These are phyloP conservation scores for Rhadina sibilatrix DNA, from an alignment of 2,113 vertebrate genomes.

Conservation along the genomic window DNA sequence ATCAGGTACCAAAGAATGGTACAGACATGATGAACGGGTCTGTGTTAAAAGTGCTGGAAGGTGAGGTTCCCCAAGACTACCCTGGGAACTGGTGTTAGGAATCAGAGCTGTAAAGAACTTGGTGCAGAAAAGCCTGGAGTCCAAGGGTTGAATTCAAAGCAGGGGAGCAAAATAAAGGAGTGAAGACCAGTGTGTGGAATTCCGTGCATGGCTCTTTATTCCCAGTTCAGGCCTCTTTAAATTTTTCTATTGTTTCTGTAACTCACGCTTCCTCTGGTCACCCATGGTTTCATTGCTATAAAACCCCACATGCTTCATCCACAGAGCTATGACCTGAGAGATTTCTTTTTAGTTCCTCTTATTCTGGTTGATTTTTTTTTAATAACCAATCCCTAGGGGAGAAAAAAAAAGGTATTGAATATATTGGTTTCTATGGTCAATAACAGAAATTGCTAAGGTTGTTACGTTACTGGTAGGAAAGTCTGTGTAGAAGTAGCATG, in stretches of 20 bases:
- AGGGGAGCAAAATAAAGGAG: not conserved
- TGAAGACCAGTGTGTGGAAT: not conserved
- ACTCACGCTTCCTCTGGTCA: not conserved
- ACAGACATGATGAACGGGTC: rapidly evolving
- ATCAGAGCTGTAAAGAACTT: not conserved
- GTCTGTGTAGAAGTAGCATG: not conserved
- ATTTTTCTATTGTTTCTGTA: not conserved
- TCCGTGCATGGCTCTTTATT: not conserved
- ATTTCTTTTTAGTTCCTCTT: not conserved
- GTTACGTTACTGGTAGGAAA: not conserved
- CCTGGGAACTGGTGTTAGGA: not conserved
- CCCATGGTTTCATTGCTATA: not conserved
- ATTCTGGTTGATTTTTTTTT: not conserved
- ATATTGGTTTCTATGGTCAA: not conserved
- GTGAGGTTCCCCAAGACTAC: not conserved
- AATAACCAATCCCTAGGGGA: not conserved
- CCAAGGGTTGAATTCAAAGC: not conserved
- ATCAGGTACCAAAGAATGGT: not conserved
- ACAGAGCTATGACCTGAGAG: not conserved
- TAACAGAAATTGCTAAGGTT: not conserved
- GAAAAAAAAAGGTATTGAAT: not conserved
- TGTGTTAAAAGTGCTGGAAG: not conserved
- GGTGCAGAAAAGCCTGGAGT: not conserved
- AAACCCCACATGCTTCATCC: not conserved
- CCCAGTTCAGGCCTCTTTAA: not conserved